Percentiles rank a stretch among this genome's conserved stretches.
Evolutionary conservation across 2,888 invertebrate genomes (phyloP).

Genomic region (Papilio gigon): DNA sequence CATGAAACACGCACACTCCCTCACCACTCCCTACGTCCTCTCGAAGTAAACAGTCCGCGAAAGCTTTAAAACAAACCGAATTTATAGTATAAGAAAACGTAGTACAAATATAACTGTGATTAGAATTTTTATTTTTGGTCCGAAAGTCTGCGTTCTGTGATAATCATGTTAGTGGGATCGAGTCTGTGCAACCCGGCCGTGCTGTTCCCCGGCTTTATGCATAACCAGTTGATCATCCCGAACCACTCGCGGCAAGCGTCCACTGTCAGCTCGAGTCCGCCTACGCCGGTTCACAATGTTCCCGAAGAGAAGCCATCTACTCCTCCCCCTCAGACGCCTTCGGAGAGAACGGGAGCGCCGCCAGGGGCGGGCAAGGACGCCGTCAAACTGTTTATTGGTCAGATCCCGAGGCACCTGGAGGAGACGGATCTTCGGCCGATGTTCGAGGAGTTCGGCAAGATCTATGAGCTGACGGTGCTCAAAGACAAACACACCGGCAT

Average conservation of each 20-base stretch:
- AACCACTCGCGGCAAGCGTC: slow-evolving; percentile 54
- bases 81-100: slow-evolving; percentile 73
- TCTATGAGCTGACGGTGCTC: slow-evolving; percentile 96
- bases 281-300: slow-evolving; percentile 70
- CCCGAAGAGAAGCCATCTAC: slow-evolving; percentile 59
- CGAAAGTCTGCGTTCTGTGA: slow-evolving; percentile 58
- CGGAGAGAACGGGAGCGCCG: slow-evolving; percentile 74
- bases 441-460: slow-evolving; percentile 96
- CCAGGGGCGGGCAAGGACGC: slow-evolving; percentile 81
- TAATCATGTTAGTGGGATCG: slow-evolving; percentile 72
- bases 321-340: slow-evolving; percentile 62
- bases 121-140: slow-evolving; percentile 47
- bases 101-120: slow-evolving; percentile 76
- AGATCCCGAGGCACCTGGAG: slow-evolving; percentile 94
- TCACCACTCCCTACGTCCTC: slow-evolving; percentile 59
- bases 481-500: slow-evolving; percentile 97
- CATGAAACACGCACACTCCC: slow-evolving; percentile 61
- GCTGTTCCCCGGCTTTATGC: slow-evolving; percentile 68
- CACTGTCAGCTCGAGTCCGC: slow-evolving; percentile 68
- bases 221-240: slow-evolving; percentile 49
- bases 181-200: slow-evolving; percentile 68
- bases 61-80: slow-evolving; percentile 80
- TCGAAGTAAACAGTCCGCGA: slow-evolving; percentile 68
- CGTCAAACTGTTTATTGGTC: slow-evolving; percentile 95
- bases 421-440: slow-evolving; percentile 94